phyloP scores from a whole-genome alignment of 2,888 invertebrate species.

The Lasius platythorax region DNA sequence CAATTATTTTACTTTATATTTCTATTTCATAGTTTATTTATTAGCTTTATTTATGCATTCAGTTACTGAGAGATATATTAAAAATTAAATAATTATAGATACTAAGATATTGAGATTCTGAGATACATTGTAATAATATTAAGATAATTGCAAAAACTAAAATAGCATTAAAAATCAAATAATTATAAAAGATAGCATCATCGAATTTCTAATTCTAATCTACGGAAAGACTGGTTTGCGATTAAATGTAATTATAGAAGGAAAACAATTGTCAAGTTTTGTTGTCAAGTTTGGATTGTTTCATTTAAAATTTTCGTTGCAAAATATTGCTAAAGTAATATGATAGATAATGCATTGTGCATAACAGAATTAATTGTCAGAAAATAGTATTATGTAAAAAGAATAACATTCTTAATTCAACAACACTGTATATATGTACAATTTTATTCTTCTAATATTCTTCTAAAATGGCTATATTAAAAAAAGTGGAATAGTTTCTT shows the following conservation, averaged over 20 bases:
- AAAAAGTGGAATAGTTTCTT: not conserved
- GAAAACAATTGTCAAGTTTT: not conserved
- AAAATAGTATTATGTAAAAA: not conserved
- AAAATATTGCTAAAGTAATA: not conserved
- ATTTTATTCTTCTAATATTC: not conserved
- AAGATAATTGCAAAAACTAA: not conserved
- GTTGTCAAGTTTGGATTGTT: too few relatives aligned
- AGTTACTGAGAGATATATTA: not conserved
- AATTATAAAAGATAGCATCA: not conserved
- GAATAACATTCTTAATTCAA: not conserved
- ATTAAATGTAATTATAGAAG: not conserved
- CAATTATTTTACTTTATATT: not conserved
- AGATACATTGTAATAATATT: not conserved
- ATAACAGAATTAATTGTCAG: not conserved
- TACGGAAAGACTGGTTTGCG: not conserved
- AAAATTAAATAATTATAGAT: conserved; percentile 11
- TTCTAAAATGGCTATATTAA: not conserved
- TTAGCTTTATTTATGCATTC: not conserved
- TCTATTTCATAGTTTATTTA: not conserved
- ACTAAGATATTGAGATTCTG: not conserved
- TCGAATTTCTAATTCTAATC: not conserved
- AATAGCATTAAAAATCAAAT: not conserved
- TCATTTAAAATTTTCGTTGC: not conserved
- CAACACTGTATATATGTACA: not conserved
- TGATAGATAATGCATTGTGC: not conserved